phyloP scores from a whole-genome alignment of 2,113 vertebrate species.

The Sakesphorus luctuosus region DNA sequence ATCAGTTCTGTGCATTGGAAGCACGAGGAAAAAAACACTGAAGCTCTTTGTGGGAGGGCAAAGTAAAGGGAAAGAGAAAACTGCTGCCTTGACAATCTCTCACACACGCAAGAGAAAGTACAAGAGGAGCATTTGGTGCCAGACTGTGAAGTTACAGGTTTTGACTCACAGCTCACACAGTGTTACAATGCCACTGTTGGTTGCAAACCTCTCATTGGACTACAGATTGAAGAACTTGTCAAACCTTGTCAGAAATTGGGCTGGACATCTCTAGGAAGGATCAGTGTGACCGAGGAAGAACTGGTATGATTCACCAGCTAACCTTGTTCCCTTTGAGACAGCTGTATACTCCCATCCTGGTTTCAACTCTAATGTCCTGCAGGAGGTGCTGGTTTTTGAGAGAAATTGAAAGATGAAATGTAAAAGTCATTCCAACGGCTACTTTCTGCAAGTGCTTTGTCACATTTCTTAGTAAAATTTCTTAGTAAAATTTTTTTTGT shows the following conservation, averaged over 20 bases:
- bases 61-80: background rate
- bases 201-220: background rate
- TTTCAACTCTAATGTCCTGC: background rate
- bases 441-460: background rate
- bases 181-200: fast-evolving
- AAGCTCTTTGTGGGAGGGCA: background rate
- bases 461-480: background rate
- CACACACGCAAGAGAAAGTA: background rate
- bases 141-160: background rate
- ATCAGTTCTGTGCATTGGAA: background rate
- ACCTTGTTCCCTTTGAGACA: background rate
- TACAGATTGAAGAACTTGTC: background rate
- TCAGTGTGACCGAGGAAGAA: background rate
- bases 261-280: background rate
- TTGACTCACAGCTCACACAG: background rate
- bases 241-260: background rate
- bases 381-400: background rate
- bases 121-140: background rate
- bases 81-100: background rate
- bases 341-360: too few species aligned
- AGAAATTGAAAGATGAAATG: background rate
- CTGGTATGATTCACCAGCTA: background rate
- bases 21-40: background rate
- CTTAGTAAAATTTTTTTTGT: background rate
- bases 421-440: background rate